Conservation (phyloP, 2,113 vertebrate species). For the Catharus fuscescens region DNA sequence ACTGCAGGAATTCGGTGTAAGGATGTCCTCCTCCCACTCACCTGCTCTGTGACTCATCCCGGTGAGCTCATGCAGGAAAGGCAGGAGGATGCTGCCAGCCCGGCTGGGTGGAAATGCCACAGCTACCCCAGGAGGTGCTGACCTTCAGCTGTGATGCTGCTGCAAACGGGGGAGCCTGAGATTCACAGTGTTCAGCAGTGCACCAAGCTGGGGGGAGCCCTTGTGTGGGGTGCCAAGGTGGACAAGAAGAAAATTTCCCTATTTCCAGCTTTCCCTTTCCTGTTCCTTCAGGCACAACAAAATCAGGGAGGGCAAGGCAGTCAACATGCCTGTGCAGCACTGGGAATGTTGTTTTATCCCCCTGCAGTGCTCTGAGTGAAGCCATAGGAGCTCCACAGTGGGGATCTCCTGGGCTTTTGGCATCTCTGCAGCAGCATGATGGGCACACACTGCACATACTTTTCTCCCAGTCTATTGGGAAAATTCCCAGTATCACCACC, state of each 20-base stretch:
- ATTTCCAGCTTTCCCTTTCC: not conserved
- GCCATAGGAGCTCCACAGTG: not conserved
- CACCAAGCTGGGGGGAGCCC: accelerated
- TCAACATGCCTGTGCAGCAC: accelerated
- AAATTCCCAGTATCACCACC: not conserved
- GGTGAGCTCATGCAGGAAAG: not conserved
- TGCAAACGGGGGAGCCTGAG: accelerated
- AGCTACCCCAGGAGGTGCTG: not conserved
- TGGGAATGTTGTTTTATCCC: not conserved
- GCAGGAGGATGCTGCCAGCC: not conserved
- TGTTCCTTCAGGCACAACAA: not conserved
- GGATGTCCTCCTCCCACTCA: not conserved
- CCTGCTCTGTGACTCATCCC: not conserved
- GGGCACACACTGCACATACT: accelerated
- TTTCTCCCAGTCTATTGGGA: accelerated
- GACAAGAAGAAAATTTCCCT: not conserved
- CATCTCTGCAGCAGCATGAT: accelerated
- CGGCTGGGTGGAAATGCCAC: not conserved
- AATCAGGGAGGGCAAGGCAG: not conserved
- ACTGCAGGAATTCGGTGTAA: accelerated
- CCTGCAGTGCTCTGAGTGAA: not conserved
- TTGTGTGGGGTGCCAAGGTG: not conserved
- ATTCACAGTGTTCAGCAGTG: accelerated
- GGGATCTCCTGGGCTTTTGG: not conserved
- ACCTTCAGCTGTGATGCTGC: not conserved